Percentiles rank a stretch among this genome's conserved stretches.
phyloP scores from a whole-genome alignment of 2,113 vertebrate species.

The Halcyon malimbica region DNA sequence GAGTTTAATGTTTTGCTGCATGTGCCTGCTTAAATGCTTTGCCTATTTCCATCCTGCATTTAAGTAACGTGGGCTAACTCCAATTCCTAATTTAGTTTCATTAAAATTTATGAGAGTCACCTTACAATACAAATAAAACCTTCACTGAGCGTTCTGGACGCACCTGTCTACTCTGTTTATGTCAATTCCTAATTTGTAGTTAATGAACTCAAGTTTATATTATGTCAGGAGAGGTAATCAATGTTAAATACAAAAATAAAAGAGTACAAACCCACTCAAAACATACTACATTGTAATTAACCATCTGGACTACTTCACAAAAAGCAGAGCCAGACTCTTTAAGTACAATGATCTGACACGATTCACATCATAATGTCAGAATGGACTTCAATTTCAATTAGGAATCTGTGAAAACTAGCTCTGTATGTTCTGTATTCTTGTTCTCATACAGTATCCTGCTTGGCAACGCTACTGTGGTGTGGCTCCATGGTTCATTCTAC shows the following conservation, averaged over 20 bases:
- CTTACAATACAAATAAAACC: not conserved
- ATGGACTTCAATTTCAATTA: not conserved
- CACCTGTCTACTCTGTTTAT: not conserved
- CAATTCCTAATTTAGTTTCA: not conserved
- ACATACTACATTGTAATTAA: conserved; percentile 1
- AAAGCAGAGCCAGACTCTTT: not conserved
- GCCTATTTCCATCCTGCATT: not conserved
- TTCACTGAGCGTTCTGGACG: not conserved
- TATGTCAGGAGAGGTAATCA: conserved; percentile 4
- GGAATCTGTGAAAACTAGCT: not conserved
- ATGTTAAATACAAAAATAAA: conserved; percentile 30
- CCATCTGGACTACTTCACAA: not conserved
- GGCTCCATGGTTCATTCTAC: not conserved
- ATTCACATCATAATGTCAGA: not conserved
- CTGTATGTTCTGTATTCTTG: not conserved
- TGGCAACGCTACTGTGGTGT: not conserved
- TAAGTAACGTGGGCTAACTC: not conserved
- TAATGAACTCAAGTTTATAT: conserved; percentile 7
- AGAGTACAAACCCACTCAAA: not conserved
- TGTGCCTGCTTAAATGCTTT: not conserved
- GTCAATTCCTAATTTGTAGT: conserved; percentile 1
- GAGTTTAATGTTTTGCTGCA: not conserved
- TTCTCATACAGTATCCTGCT: not conserved
- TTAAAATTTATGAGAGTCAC: conserved; percentile 11
- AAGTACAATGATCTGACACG: not conserved